These are phyloP conservation scores for Chaetodon trifascialis DNA, from an alignment of 2,113 vertebrate genomes.

Conservation along the genomic window DNA sequence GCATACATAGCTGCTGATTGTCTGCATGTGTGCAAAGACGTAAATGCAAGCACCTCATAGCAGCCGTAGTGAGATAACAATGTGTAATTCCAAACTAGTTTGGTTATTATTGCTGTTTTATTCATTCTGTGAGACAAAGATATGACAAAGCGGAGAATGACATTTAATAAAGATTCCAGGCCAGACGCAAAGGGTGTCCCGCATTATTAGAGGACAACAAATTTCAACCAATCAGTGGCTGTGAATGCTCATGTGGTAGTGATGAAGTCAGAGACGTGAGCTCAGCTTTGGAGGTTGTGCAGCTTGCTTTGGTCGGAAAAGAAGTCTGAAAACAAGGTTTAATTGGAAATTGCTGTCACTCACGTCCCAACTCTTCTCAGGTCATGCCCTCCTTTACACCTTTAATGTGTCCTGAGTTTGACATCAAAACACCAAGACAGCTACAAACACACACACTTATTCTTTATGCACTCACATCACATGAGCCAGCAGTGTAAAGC, in stretches of 20 bases:
- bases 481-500: no score
- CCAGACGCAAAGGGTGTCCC: neutral
- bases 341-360: neutral
- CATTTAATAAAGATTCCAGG: neutral
- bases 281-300: neutral
- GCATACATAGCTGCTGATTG: neutral
- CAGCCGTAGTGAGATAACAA: neutral
- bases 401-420: neutral
- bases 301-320: neutral
- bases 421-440: neutral
- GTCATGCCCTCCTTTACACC: neutral
- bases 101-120: neutral
- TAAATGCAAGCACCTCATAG: neutral
- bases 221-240: neutral
- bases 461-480: no score
- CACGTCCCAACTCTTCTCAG: no score
- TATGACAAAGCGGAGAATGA: neutral
- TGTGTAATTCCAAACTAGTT: neutral
- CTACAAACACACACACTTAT: neutral
- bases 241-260: neutral
- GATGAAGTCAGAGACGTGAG: neutral
- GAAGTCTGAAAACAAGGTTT: constrained; percentile 1
- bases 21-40: neutral
- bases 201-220: neutral
- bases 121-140: neutral